These are phyloP conservation scores for Polydrusus tereticollis DNA, from an alignment of 2,888 invertebrate genomes.

Conservation along the genomic window DNA sequence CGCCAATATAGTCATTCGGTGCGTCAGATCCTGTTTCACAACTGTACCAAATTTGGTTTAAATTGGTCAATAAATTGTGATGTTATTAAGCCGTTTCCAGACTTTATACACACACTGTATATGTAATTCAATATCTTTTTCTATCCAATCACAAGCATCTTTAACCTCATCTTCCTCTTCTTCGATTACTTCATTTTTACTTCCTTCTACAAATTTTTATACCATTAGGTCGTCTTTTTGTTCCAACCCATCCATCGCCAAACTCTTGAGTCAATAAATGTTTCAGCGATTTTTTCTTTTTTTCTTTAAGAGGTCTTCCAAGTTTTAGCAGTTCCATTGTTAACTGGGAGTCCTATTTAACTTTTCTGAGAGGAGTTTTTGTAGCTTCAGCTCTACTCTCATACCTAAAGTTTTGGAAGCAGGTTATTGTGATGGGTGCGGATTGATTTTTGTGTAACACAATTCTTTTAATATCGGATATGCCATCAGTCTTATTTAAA, in stretches of 20 bases:
- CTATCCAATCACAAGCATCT: background rate
- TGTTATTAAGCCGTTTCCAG: too few relatives aligned
- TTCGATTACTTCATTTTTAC: background rate
- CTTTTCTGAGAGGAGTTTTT: background rate
- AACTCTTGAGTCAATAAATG: conserved; percentile 13
- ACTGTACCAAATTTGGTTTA: too few relatives aligned
- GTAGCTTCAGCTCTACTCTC: background rate
- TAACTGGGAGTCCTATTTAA: conserved; percentile 13
- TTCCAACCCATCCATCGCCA: background rate
- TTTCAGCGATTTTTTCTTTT: conserved; percentile 19
- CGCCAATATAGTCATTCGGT: too few relatives aligned
- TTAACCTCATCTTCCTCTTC: background rate
- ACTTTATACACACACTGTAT: too few relatives aligned
- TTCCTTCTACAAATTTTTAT: background rate
- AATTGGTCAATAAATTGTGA: too few relatives aligned
- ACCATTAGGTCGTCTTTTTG: background rate
- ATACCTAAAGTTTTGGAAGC: background rate
- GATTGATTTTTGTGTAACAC: too few relatives aligned
- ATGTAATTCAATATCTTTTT: background rate
- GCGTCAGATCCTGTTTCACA: too few relatives aligned
- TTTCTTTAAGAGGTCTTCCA: conserved; percentile 19
- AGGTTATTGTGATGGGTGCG: too few relatives aligned
- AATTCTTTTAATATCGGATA: conserved; percentile 15
- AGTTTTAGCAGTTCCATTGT: conserved; percentile 14
- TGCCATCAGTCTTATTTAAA: conserved; percentile 10